Base-by-base conservation (phyloP, 1,140 invertebrate species). In the Onthophagus taurus region DNA sequence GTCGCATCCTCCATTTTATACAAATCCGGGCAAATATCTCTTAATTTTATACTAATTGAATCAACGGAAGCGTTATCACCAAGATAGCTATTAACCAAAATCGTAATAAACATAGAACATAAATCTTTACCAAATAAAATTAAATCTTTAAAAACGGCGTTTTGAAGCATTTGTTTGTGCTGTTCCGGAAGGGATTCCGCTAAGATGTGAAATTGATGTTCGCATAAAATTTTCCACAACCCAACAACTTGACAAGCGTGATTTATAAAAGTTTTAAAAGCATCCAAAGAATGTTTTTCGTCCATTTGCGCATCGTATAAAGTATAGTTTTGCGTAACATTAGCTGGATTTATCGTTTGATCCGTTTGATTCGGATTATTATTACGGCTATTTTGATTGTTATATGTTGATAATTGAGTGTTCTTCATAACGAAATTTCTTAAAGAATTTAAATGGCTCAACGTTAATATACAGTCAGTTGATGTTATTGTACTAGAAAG, bases 1-100 rank as follows among this genome's bases (percentile, higher is more conserved):
- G 90, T 85, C 12, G 91, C 94, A 72, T 98, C 95, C 72, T 99
- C 95, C 55, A 81, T 81, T 54, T 85, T 85, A 59, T 96, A 99
- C 1, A 99, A 72, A 54, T 83, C 86, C 0, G 95, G 95, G 63
- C 95, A 98, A 0, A 93, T 73, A 59, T 94, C 82, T 36, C 93
- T 71, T n/a, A 99, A 67, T 64, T 83, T 84, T 12, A 72, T 68
- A 47, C 89, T 96, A 23, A 98, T 89, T 0, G 85, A 78, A 64
- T 94, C 89, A 1, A 95, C 89, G 2, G 87, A 89, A 0, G 94
- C 90, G 66, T 94, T 93, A 63, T 99, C 95, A 42, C 85, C 83
- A 1, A 98, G 72, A 66, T 97, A 99, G 43, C 85, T 80, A 54
- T 84, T 81, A 21, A 90, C 84, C 3, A 90, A 63, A 18, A 78